phyloP scores from a whole-genome alignment of 2,113 vertebrate species.

The Rhegmatorhina hoffmannsi region DNA sequence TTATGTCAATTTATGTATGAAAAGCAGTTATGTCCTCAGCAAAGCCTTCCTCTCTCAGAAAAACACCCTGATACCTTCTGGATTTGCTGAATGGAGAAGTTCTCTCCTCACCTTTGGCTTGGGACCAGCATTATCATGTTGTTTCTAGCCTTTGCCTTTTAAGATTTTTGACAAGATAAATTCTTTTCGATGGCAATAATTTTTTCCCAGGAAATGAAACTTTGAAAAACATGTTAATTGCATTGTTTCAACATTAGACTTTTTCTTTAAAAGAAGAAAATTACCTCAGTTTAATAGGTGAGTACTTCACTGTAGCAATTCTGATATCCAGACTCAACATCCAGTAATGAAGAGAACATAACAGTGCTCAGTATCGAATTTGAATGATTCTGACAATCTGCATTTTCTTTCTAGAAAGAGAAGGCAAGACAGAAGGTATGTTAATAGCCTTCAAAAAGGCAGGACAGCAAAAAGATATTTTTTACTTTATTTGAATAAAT shows the following conservation, averaged over 20 bases:
- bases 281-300: constrained; percentile 37
- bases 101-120: background rate
- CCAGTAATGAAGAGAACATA: background rate
- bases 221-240: background rate
- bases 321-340: constrained; percentile 29
- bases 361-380: background rate
- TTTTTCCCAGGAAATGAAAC: background rate
- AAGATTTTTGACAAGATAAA: background rate
- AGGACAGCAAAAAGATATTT: background rate
- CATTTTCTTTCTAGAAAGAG: constrained; percentile 18
- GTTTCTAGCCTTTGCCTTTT: background rate
- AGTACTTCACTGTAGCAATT: background rate
- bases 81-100: background rate
- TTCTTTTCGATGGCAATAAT: background rate
- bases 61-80: background rate
- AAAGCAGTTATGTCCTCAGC: background rate
- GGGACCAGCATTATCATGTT: background rate
- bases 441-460: background rate
- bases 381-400: constrained; percentile 1
- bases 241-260: background rate
- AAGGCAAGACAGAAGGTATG: background rate
- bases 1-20: background rate
- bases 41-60: background rate
- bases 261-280: background rate
- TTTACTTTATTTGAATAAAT: constrained; percentile 18